Base-by-base conservation (phyloP, 2,113 vertebrate genomes). In the Lycaon pictus region DNA sequence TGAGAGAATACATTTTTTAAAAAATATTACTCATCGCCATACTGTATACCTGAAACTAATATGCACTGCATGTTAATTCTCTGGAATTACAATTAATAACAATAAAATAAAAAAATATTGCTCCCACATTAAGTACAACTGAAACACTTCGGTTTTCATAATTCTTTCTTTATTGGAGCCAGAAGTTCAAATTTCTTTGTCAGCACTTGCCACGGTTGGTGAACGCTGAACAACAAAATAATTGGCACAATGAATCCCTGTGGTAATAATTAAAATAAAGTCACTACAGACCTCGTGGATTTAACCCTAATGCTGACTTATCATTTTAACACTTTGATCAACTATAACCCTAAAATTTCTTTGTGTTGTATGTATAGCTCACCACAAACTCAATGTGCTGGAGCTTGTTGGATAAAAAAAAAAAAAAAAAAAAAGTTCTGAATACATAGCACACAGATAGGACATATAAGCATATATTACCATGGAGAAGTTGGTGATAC, bases 201-300 rank as follows among this genome's bases (percentile, higher is more conserved):
- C 37, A 79, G 80, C 76, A 95, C 23, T 82, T 96, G 56, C 53
- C 32, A 58, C 32, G 16, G 1, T 48, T 82, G 67, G 11, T 87
- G 62, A 96, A 72, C 55, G 23, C 8, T 95, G 35, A 87, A 56
- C 58, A 88, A 82, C 32, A 88, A 77, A 51, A 22, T 94, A 83
- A 89, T 13, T 48, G 55, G 35, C 27, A 90, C 11, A 35, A 37
- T 10, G 35, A 92, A 84, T 82, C 29, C n/a, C 65, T 94, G 32
- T 51, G 29, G 15, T 29, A 93, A 94, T 71, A 81, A 96, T 81
- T 94, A 97, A 94, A 94, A 76, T 56, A 56, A 55, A 96, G 60
- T 65, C 53, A 76, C 17, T 25, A 69, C 11, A 92, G 48, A 90
- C 22, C 67, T 83, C 74, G 55, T 84, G 19, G 32, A 87, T 43